These are phyloP conservation scores for Tridacna crocea DNA, from an alignment of 2,888 invertebrate species.

Conservation along the genomic window DNA sequence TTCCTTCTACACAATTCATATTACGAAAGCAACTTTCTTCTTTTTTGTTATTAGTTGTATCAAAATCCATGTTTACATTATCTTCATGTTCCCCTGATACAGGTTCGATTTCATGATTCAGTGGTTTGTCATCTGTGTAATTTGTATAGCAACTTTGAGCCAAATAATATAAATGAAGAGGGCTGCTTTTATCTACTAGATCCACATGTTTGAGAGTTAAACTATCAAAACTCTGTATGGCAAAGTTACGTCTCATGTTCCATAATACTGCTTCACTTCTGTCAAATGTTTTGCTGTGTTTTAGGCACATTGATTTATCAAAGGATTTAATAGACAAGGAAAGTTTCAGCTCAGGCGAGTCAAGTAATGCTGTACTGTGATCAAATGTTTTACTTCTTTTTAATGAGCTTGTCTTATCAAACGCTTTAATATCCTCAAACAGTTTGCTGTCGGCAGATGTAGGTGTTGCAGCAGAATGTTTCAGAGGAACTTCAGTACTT, in stretches of 20 bases:
- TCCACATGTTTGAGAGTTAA: slow-evolving; percentile 66
- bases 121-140: slow-evolving; percentile 6
- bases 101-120: background rate
- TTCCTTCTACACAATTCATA: background rate
- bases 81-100: background rate
- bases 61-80: background rate
- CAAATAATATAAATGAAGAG: slow-evolving; percentile 69
- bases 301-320: slow-evolving; percentile 63
- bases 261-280: slow-evolving; percentile 59
- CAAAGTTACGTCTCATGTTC: slow-evolving; percentile 60
- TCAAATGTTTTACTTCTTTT: slow-evolving; percentile 64
- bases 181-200: slow-evolving; percentile 69
- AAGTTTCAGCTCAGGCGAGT: slow-evolving; percentile 46
- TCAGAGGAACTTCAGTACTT: background rate
- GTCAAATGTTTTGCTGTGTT: slow-evolving; percentile 63
- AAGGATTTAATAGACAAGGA: slow-evolving; percentile 69
- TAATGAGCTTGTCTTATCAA: slow-evolving; percentile 43
- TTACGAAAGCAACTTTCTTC: background rate
- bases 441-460: slow-evolving; percentile 17
- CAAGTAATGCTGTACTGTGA: slow-evolving; percentile 59
- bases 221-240: slow-evolving; percentile 72
- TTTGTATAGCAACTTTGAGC: slow-evolving; percentile 32
- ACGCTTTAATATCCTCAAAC: slow-evolving; percentile 39
- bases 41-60: background rate
- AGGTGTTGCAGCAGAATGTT: background rate